Conservation (phyloP, 2,888 invertebrate species). For the Endotricha flammealis region DNA sequence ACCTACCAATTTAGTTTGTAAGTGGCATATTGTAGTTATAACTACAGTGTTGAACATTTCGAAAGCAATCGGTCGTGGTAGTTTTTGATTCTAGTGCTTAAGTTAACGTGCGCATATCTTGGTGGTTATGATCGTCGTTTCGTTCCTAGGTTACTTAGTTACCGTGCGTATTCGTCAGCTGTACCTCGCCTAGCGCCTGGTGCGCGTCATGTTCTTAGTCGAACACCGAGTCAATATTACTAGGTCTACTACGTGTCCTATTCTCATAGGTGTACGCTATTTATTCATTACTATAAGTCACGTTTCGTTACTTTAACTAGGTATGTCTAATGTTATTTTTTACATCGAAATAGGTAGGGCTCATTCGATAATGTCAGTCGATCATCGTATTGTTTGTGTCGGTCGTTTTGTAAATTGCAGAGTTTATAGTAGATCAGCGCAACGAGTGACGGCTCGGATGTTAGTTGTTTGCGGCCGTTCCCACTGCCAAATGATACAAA, state of each 20-base stretch:
- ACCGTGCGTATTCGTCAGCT: conserved; percentile 28
- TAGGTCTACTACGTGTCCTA: conserved; percentile 36
- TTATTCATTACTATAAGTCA: conserved; percentile 54
- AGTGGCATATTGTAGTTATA: conserved; percentile 32
- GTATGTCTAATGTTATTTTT: conserved; percentile 38
- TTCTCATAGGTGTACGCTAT: conserved; percentile 53
- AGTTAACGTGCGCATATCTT: conserved; percentile 70
- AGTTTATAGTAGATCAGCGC: conserved; percentile 41
- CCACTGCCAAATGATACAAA: conserved; percentile 67
- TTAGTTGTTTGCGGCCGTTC: conserved; percentile 34
- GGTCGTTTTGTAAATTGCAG: conserved; percentile 36
- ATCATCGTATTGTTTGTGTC: conserved; percentile 27
- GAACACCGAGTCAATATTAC: conserved; percentile 51
- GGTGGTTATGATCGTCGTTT: conserved; percentile 58
- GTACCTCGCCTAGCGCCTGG: conserved; percentile 48
- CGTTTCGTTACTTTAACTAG: conserved; percentile 31
- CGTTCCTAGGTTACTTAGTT: conserved; percentile 62
- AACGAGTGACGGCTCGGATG: conserved; percentile 30
- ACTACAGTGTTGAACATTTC: conserved; percentile 38
- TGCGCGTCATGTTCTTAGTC: conserved; percentile 62
- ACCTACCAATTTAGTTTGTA: conserved; percentile 36
- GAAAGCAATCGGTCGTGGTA: conserved; percentile 42
- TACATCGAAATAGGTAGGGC: conserved; percentile 37
- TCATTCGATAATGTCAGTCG: conserved; percentile 26
- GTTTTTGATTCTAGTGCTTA: conserved; percentile 55